Evolutionary conservation across 2,888 invertebrate genomes (phyloP).

Genomic region (Petrolisthes manimaculis): DNA sequence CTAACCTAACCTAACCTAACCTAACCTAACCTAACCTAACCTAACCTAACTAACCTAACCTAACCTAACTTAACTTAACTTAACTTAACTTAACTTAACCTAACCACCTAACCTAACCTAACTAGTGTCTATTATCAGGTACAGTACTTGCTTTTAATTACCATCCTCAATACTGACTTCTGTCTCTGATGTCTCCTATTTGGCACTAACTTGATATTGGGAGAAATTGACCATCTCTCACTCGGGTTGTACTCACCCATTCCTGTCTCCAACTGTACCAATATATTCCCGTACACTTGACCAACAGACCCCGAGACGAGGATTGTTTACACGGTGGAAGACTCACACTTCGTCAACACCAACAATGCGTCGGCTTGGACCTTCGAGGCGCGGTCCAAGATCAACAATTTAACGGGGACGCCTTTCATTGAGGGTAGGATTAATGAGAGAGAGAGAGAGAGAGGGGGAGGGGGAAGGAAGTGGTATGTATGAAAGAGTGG

Average conservation of each 20-base stretch:
- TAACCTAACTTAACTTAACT: too few species aligned
- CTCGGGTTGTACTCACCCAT: background rate
- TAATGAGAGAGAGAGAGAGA: background rate
- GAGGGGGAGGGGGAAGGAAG: too few species aligned
- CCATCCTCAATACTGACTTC: too few species aligned
- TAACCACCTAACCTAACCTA: too few species aligned
- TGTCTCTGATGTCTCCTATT: too few species aligned
- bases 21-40: background rate
- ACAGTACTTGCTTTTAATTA: too few species aligned
- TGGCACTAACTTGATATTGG: too few species aligned
- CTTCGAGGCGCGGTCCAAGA: slow-evolving; percentile 70
- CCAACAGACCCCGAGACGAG: slow-evolving; percentile 69
- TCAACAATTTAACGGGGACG: slow-evolving; percentile 70
- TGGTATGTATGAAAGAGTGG: too few species aligned
- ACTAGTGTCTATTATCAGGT: too few species aligned
- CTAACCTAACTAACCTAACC: background rate
- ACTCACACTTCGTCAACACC: slow-evolving; percentile 67
- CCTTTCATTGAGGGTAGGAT: slow-evolving; percentile 69
- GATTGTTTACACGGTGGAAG: slow-evolving; percentile 69
- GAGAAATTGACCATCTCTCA: too few species aligned
- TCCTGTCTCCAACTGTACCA: background rate
- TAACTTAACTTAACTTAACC: too few species aligned
- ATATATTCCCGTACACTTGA: background rate
- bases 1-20: background rate
- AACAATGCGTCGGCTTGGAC: slow-evolving; percentile 69